These are phyloP conservation scores for Stegodyphus mimosarum DNA, from an alignment of 1,140 invertebrate genomes.

Conservation along the genomic window DNA sequence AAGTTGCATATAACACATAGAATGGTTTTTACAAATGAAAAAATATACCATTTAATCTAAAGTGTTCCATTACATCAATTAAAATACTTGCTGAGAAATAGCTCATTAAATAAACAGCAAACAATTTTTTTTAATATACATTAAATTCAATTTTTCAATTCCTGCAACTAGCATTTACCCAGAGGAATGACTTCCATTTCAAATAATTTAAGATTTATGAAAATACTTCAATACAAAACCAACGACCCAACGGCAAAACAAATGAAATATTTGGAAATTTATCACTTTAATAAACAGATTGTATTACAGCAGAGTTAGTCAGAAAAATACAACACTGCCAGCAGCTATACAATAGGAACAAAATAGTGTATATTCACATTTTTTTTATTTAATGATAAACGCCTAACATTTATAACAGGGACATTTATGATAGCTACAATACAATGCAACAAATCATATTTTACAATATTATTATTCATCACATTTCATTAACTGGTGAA, in stretches of 20 bases:
- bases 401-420: conserved; percentile 54
- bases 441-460: conserved; percentile 60
- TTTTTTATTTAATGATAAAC: conserved; percentile 33
- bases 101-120: neutral
- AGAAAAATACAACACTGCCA: conserved; percentile 58
- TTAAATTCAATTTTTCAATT: neutral
- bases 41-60: neutral
- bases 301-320: conserved; percentile 45
- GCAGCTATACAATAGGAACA: conserved; percentile 61
- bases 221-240: conserved; percentile 23
- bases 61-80: neutral
- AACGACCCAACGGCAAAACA: conserved; percentile 11
- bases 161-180: conserved; percentile 38
- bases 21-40: neutral
- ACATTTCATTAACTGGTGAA: conserved; percentile 56
- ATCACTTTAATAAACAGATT: conserved; percentile 31
- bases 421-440: conserved; percentile 57
- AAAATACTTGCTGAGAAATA: neutral
- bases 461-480: conserved; percentile 59
- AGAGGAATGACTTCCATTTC: conserved; percentile 25
- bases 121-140: neutral
- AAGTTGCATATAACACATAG: conserved; percentile 24
- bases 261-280: neutral
- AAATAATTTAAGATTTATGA: conserved; percentile 13
- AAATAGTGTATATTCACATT: conserved; percentile 57